Percentiles rank a stretch among this genome's conserved stretches.
Conservation (phyloP, 2,797 vertebrate genomes). For the Microctenopoma stevenorrisi region DNA sequence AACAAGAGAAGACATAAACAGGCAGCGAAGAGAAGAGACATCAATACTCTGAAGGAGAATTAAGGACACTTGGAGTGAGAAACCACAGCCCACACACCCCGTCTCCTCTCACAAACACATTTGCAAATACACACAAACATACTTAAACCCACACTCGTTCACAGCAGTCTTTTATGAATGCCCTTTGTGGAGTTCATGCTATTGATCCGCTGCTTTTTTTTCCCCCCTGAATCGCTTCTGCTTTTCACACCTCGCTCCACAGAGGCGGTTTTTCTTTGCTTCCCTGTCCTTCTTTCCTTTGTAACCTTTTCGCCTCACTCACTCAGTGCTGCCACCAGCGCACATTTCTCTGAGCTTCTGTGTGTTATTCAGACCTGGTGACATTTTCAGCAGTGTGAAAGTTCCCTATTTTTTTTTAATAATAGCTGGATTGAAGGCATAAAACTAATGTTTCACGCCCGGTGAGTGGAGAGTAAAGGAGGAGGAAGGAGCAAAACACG, state of each 20-base stretch:
- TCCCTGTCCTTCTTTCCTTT: slow-evolving; percentile 23
- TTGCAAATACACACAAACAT: slow-evolving; percentile 31
- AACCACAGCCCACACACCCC: slow-evolving; percentile 16
- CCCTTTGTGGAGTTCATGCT: slow-evolving; percentile 37
- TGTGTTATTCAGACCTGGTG: slow-evolving; percentile 62
- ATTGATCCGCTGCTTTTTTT: slow-evolving; percentile 59
- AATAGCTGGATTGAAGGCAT: slow-evolving; percentile 62
- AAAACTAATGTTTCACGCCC: slow-evolving; percentile 67
- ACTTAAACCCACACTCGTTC: slow-evolving; percentile 28
- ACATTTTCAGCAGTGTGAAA: slow-evolving; percentile 74
- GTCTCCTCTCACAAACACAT: slow-evolving; percentile 32
- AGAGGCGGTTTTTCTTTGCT: slow-evolving; percentile 45
- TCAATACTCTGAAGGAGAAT: slow-evolving; percentile 49
- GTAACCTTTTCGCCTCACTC: slow-evolving; percentile 68
- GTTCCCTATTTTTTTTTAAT: slow-evolving; percentile 55
- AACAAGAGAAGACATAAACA: slow-evolving; percentile 31
- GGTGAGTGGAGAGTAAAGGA: slow-evolving; percentile 39
- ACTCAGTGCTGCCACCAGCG: slow-evolving; percentile 35
- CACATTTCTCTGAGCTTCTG: slow-evolving; percentile 51
- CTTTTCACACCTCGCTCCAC: slow-evolving; percentile 62
- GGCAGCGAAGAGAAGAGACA: slow-evolving; percentile 43
- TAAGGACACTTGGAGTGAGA: slow-evolving; percentile 21
- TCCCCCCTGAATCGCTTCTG: slow-evolving; percentile 33
- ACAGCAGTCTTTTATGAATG: slow-evolving; percentile 50
- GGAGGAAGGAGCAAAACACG: slow-evolving; percentile 32